These are phyloP conservation scores for Aegotheles bennettii DNA, from an alignment of 2,113 vertebrate species.

Conservation along the genomic window DNA sequence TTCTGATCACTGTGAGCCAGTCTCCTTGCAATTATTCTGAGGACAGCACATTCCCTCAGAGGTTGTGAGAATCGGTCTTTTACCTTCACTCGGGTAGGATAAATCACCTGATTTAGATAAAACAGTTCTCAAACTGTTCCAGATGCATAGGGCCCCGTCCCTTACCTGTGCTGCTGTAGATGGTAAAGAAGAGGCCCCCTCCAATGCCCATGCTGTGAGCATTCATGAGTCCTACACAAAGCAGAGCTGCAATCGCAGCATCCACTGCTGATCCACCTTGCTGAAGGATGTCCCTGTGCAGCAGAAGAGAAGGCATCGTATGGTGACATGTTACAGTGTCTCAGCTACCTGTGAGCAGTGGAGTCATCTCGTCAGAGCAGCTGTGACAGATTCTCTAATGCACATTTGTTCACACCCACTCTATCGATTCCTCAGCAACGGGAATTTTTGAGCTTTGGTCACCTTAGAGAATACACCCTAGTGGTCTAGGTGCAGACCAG, in stretches of 20 bases:
- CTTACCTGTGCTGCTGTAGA: slow-evolving; percentile 84
- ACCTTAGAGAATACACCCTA: background rate
- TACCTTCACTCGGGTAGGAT: background rate
- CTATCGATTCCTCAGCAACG: background rate
- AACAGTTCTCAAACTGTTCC: background rate
- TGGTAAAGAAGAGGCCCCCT: slow-evolving; percentile 89
- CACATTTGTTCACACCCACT: background rate
- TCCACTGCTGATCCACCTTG: slow-evolving; percentile 90
- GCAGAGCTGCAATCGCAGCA: slow-evolving; percentile 83
- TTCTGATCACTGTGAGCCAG: background rate
- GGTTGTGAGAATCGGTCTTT: background rate
- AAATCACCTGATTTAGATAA: background rate
- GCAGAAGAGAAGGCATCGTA: background rate
- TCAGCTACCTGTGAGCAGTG: background rate
- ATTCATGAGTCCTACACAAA: slow-evolving; percentile 90
- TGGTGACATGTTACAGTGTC: background rate
- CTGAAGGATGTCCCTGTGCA: slow-evolving; percentile 79
- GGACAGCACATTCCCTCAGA: background rate
- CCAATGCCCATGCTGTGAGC: slow-evolving; percentile 94
- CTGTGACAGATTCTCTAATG: background rate
- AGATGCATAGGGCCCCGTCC: background rate
- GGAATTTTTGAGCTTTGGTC: background rate
- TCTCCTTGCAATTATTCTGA: background rate
- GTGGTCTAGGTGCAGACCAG: background rate
- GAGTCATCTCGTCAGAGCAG: background rate